Base-by-base conservation (phyloP, 2,113 vertebrate species). In the Oceanites oceanicus region DNA sequence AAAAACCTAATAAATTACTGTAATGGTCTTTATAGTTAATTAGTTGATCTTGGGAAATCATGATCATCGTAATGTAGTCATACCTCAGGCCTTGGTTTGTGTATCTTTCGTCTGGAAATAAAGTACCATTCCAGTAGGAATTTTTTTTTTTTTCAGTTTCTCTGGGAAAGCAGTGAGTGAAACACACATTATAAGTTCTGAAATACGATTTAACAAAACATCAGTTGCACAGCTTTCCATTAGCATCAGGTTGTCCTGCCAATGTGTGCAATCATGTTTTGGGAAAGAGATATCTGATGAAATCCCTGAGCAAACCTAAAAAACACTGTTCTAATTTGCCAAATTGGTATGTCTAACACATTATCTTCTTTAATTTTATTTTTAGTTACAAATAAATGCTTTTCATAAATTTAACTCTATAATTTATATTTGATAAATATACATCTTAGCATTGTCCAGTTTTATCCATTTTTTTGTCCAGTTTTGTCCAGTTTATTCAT, bases 391-490 rank as follows among this genome's bases (percentile, higher is more conserved):
- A 40, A 47, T 25, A 44, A 15, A 26, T 7, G 6, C 0, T 29
- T 80, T 58, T 61, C 27, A 55, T 32, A 56, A 25, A 52, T 42
- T 10, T 65, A 10, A 32, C 7, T 72, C 13, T 58, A 15, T 36
- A 36, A 4, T 63, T 92, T 77, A 53, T 2, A 8, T 58, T 81
- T 53, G 6, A 49, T n/a, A 75, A 78, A 76, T 27, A 25, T 17
- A 45, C 0, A 0, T 36, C 6, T 68, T 59, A n/a, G 2, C 15
- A 30, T 17, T 49, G 16, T 38, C 3, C 3, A 56, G 21, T 72
- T 68, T 75, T 83, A 52, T 32, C 27, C 11, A 53, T 23, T n/a
- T n/a, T n/a, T n/a, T n/a, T n/a, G n/a, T n/a, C n/a, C n/a, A n/a
- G n/a, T n/a, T n/a, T n/a, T 30, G 5, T 7, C 4, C 13, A 32